Evolutionary conservation across 2,113 vertebrate species (phyloP), one percentile per base, ranked within the genome.

Genomic region (Gila orcuttii): DNA sequence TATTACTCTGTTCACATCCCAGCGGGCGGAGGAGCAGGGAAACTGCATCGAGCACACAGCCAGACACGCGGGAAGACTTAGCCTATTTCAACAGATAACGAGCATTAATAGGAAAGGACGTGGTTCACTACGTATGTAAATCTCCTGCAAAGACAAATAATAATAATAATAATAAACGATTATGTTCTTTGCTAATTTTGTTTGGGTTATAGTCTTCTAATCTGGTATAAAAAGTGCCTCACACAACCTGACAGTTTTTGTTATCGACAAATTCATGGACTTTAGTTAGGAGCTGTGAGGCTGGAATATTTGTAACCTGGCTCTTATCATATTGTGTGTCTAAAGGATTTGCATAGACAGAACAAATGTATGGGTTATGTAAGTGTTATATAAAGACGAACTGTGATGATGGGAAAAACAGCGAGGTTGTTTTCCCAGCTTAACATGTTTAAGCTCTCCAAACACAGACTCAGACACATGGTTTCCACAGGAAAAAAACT

Each of bases 401-500:
- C 86, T 89, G 90, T 91, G 90, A 87, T 89, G 89, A 87, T 89
- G 89, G 91, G 88, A 87, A 89, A 89, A 89, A 83, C 86, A 87
- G 88, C 47, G 82, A 78, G 89, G 81, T 86, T 89, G 83, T 85
- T 85, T 84, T 45, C 83, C 73, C 90, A 87, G 90, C 81, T 69
- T 50, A 87, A 88, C 79, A 60, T 69, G 89, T 91, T 91, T 45
- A 77, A 87, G 42, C 80, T 88, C 81, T 86, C 74, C 80, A 81
- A 28, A 88, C 5, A 55, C 87, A 68, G 6, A 93, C 87, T 31
- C 50, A 83, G 88, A 91, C 75, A 88, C 82, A 88, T 78, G 79
- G 91, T 93, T 95, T 96, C 95, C 96, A 96, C 93, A 90, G 94
- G 93, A 96, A 95, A 97, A 96, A 96, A 95, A 83, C 96, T 97